Percentiles rank a stretch among this genome's conserved stretches.
Evolutionary conservation across 1,140 invertebrate species (phyloP).

Genomic region (Lamellibrachia luymesi): DNA sequence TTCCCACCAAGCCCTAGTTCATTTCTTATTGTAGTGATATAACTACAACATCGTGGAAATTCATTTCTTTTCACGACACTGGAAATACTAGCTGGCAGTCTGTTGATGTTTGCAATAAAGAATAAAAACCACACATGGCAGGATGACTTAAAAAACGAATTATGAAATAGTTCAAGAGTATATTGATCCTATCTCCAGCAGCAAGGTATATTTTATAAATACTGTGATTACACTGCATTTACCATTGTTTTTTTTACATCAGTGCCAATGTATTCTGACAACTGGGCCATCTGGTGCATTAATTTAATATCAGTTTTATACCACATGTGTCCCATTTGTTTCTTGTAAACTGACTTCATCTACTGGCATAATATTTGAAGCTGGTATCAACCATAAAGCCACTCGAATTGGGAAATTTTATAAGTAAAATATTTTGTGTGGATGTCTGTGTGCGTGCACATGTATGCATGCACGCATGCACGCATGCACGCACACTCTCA

Average conservation of each 20-base stretch:
- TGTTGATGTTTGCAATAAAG: neutral
- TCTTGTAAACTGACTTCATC: no score
- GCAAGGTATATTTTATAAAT: neutral
- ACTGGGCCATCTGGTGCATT: neutral
- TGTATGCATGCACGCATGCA: no score
- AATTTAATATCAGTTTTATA: neutral
- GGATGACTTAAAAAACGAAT: neutral
- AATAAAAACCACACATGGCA: neutral
- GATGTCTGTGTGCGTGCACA: no score
- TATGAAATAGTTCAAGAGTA: neutral
- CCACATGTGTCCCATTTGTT: neutral
- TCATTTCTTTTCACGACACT: neutral
- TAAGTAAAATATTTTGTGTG: no score
- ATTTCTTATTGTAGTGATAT: neutral
- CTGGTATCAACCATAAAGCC: no score
- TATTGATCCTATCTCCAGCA: neutral
- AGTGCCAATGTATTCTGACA: neutral
- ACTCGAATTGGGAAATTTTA: no score
- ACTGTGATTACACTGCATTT: neutral
- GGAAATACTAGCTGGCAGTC: neutral
- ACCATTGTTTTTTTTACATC: neutral
- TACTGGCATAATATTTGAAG: no score
- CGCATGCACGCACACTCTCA: no score
- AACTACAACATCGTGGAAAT: neutral
- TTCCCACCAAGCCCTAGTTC: neutral